phyloP scores from a whole-genome alignment of 37 sponge, comb jelly and placozoan species.

The Axinella damicornis region DNA sequence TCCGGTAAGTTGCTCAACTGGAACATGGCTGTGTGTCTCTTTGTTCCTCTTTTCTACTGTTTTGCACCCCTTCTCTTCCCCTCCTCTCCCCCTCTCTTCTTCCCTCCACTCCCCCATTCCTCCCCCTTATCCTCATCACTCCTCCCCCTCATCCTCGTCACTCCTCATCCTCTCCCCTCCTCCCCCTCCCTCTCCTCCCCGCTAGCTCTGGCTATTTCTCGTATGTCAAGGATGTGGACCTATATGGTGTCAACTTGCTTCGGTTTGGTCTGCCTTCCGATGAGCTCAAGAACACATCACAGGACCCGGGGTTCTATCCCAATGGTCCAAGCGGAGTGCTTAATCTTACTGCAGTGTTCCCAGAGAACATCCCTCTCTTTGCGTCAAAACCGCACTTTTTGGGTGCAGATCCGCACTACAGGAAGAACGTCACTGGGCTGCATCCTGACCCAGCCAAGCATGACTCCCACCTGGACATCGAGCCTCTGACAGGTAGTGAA shows the following conservation, averaged over 20 bases:
- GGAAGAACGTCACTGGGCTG: constrained; percentile 68
- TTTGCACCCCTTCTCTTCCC: too few relatives aligned
- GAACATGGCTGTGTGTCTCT: not conserved
- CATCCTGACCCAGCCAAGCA: constrained; percentile 47
- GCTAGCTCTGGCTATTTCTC: constrained; percentile 81
- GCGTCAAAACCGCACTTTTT: constrained; percentile 92
- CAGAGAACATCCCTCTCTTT: constrained; percentile 81
- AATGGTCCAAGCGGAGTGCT: constrained; percentile 81
- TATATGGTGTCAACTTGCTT: constrained; percentile 62
- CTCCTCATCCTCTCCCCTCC: not conserved
- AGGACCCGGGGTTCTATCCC: constrained; percentile 74
- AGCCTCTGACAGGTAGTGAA: constrained; percentile 69
- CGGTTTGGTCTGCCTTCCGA: constrained; percentile 60
- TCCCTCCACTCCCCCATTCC: too few relatives aligned
- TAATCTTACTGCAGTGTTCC: constrained; percentile 79
- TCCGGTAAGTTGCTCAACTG: constrained; percentile 33
- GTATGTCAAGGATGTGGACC: constrained; percentile 34
- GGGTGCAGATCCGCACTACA: constrained; percentile 77
- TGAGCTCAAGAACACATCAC: constrained; percentile 70
- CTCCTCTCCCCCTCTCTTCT: too few relatives aligned
- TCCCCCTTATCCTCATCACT: too few relatives aligned
- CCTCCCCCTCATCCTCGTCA: not conserved
- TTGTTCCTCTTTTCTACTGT: not conserved
- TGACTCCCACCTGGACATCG: constrained; percentile 83
- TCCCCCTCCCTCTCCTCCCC: not conserved